Evolutionary conservation across 1,140 invertebrate species (phyloP), one percentile per base, ranked within the genome.

Genomic region (Dreissena polymorpha): DNA sequence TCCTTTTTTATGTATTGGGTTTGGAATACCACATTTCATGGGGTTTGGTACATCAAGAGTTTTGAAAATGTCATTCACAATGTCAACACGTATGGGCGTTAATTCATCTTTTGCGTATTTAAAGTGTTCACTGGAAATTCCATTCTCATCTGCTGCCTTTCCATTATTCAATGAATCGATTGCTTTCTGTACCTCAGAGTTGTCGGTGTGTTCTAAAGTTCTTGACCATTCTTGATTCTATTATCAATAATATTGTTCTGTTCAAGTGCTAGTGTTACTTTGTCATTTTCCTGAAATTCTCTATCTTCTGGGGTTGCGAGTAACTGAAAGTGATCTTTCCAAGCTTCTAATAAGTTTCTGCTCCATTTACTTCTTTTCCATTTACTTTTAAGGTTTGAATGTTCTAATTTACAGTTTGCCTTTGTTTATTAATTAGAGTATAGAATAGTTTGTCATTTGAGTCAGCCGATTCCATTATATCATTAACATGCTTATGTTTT

Each of bases 1-100:
- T 68, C 67, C 67, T 68, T 68, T n/a, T 29, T 68, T 68, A 18
- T 63, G 57, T n/a, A 63, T 63, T 63, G 57, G 57, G 18, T 18
- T 63, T 18, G 10, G 12, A 23, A 29, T 68, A 21, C 67, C 67
- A 16, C 27, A 21, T 29, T n/a, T 68, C 29, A 68, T 25, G 5
- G 16, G 8, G 25, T 21, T 16, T 68, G 67, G 67, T 21, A 29
- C n/a, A 68, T 68, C 67, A 18, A 25, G 67, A 29, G 5, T 29
- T 3, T 21, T 68, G 21, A 68, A n/a, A 68, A 68, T 68, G 16
- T 18, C 16, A 13, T 68, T 68, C 16, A 68, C 25, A 16, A 68
- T 68, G 29, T 68, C 67, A 25, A 27, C 16, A 7, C 1, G 16
- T 18, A 68, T 29, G 25, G 67, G 67, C 5, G 16, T 27, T 2